Conservation (phyloP, 2,113 vertebrate genomes). For the Dasyurus viverrinus region DNA sequence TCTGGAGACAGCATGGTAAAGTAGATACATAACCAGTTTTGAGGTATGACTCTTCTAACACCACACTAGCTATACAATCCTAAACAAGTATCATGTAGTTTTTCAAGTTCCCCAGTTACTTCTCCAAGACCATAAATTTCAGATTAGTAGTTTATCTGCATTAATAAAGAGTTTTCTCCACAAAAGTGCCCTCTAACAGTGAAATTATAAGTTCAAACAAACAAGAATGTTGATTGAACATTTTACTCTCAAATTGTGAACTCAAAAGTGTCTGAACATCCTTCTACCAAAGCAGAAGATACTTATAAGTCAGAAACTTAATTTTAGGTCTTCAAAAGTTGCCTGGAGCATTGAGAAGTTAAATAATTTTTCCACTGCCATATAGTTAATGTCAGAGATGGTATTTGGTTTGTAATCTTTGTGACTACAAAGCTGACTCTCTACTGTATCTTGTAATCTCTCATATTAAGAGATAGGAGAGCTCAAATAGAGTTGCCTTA, state of each 20-base stretch:
- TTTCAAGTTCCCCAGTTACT: not conserved
- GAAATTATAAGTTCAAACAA: not conserved
- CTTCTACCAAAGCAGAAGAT: not conserved
- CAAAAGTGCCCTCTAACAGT: not conserved
- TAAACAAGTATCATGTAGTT: not conserved
- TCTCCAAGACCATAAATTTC: not conserved
- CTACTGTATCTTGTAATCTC: not conserved
- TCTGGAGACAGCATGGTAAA: not conserved
- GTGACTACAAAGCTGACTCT: not conserved
- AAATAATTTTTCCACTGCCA: not conserved
- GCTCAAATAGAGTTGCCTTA: not conserved
- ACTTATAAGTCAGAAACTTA: not conserved
- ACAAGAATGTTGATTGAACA: not conserved
- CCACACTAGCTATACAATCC: not conserved
- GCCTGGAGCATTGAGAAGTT: not conserved
- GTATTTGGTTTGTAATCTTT: not conserved
- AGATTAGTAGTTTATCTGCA: not conserved
- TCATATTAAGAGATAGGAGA: not conserved
- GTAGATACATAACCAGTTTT: not conserved
- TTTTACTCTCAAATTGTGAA: not conserved
- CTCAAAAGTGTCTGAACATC: not conserved
- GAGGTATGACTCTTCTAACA: not conserved
- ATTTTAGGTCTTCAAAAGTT: not conserved
- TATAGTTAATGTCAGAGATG: not conserved
- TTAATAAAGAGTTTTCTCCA: not conserved